Percentiles rank a stretch among this genome's conserved stretches.
Evolutionary conservation across 64 coral and sea anemone species (phyloP).

Genomic region (Cladopsammia gracilis): DNA sequence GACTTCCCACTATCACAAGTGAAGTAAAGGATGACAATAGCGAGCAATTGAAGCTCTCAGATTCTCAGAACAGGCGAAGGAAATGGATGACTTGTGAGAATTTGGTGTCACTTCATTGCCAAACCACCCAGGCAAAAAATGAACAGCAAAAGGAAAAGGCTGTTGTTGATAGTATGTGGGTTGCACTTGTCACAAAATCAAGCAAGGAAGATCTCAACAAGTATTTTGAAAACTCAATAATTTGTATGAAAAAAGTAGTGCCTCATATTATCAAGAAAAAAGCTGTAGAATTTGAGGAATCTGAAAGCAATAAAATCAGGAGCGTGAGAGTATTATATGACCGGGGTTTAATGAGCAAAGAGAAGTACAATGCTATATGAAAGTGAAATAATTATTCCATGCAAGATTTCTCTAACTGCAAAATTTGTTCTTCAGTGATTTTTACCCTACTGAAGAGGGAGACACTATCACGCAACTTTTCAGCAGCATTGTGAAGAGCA

Average conservation of each 20-base stretch:
- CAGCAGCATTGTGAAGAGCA: conserved; percentile 18
- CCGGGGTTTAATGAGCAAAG: conserved; percentile 71
- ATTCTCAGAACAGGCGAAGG: conserved; percentile 42
- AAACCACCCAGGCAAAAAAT: neutral
- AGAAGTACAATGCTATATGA: conserved; percentile 66
- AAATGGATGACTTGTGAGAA: conserved; percentile 13
- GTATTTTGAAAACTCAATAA: conserved; percentile 54
- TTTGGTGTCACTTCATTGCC: conserved; percentile 38
- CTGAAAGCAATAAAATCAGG: conserved; percentile 43
- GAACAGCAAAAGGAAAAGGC: conserved; percentile 2
- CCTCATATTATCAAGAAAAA: conserved; percentile 52
- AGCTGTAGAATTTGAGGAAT: conserved; percentile 52
- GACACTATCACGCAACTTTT: conserved; percentile 41
- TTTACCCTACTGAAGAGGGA: conserved; percentile 39
- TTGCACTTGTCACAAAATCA: conserved; percentile 55
- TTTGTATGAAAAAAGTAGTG: conserved; percentile 60
- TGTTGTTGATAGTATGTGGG: conserved; percentile 71
- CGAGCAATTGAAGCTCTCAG: conserved; percentile 38
- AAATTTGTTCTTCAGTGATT: conserved; percentile 30
- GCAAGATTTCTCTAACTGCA: conserved; percentile 10
- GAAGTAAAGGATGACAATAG: conserved; percentile 44
- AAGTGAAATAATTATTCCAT: conserved; percentile 59
- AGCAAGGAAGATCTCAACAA: conserved; percentile 47
- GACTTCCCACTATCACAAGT: conserved; percentile 24
- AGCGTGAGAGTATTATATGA: conserved; percentile 65